A percentile compares a stretch with the other conserved stretches of the same genome.
These are phyloP conservation scores for Dexiosoma caninum DNA, from an alignment of 2,888 invertebrate genomes.

Conservation along the genomic window DNA sequence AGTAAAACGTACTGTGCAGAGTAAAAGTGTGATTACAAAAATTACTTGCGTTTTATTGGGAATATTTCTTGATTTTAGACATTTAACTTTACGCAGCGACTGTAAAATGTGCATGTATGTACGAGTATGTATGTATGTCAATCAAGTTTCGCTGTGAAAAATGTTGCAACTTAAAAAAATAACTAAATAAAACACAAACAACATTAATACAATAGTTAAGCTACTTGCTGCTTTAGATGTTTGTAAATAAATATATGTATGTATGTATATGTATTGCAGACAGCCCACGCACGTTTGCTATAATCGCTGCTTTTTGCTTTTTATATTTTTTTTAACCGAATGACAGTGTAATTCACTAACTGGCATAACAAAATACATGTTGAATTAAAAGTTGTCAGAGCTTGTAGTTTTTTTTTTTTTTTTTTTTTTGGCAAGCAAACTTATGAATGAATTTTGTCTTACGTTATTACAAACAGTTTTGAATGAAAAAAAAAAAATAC, in stretches of 20 bases:
- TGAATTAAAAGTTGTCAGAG: conserved; percentile 52
- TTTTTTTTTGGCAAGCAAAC: conserved; percentile 63
- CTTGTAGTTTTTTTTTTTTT: conserved; percentile 16
- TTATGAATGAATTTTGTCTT: conserved; percentile 65
- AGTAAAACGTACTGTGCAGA: neutral
- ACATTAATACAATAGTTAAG: conserved; percentile 42
- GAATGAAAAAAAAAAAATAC: conserved; percentile 44
- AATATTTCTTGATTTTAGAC: no score
- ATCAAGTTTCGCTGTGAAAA: conserved; percentile 11
- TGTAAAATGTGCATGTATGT: conserved; percentile 7
- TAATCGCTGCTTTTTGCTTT: conserved; percentile 7
- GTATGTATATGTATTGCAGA: conserved; percentile 8
- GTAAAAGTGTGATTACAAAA: no score
- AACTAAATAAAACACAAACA: neutral
- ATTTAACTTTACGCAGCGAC: no score
- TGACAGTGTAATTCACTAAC: conserved; percentile 61
- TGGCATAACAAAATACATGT: conserved; percentile 64
- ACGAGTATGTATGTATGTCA: no score
- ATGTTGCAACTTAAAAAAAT: conserved; percentile 29
- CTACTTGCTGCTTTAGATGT: conserved; percentile 39
- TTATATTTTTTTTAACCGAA: conserved; percentile 16
- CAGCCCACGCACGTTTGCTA: conserved; percentile 47
- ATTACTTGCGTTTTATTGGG: no score
- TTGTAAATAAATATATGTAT: conserved; percentile 2
- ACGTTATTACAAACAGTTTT: conserved; percentile 62